Base-by-base conservation (phyloP, 2,113 vertebrate genomes). In the Hymenochirus boettgeri region DNA sequence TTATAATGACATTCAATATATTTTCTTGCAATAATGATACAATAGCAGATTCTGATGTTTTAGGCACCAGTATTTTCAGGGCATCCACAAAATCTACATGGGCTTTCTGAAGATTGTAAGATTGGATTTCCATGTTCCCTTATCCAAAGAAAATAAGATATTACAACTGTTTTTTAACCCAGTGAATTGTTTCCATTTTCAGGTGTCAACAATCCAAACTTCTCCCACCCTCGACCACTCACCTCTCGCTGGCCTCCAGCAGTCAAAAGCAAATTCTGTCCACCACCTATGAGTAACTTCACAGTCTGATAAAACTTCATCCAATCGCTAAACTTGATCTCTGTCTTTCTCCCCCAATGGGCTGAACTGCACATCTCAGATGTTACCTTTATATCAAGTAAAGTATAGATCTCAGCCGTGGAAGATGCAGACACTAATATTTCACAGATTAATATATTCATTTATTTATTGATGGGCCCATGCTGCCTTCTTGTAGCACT, bases 151-250 rank as follows among this genome's bases (percentile, higher is more conserved):
- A 31, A 10, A n/a, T n/a, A n/a, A n/a, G n/a, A n/a, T n/a, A n/a
- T n/a, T n/a, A n/a, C n/a, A 11, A 33, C 7, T 33, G 31, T 33
- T 33, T 33, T 33, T 33, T 33, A 33, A 39, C 37, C 15, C 37
- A 13, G 15, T 39, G 2, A n/a, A n/a, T 42, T 50, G 4, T 37
- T n/a, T 52, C 9, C 24, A 27, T 27, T 39, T 11, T 1, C 83
- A 97, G 96, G 96, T 95, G 88, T 77, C 94, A 93, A 85, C 82
- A 78, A 5, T 86, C 87, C 1, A 89, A 88, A 70, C 79, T 81
- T 33, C 78, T 92, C 75, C 80, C 90, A 0, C 84, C 93, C 61
- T 91, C 93, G 5, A 76, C 88, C 25, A 87, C 93, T 21, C 86
- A 87, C 23, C 80, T 79, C 61, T 91, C 93, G n/a, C 70, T 94